phyloP scores from a whole-genome alignment of 2,797 vertebrate genomes.

The Valencia hispanica region DNA sequence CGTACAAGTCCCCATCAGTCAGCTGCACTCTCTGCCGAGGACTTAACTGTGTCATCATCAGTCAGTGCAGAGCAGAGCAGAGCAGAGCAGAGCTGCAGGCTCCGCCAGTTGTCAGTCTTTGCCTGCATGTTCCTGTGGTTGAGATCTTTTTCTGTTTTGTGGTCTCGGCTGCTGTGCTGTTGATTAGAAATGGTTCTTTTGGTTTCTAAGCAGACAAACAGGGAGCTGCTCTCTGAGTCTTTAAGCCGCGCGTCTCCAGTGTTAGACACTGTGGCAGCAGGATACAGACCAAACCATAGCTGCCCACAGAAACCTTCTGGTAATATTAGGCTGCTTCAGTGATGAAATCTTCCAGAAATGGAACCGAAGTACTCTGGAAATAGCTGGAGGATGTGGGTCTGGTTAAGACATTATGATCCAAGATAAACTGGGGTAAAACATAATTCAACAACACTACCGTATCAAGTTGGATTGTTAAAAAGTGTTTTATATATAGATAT shows the following conservation, averaged over 20 bases:
- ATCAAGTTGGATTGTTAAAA: not conserved
- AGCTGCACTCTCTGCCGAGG: not conserved
- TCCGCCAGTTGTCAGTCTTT: constrained; percentile 53
- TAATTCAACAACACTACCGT: constrained; percentile 30
- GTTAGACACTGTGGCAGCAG: constrained; percentile 22
- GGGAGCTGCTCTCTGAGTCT: constrained; percentile 12
- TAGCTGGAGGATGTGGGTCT: constrained; percentile 50
- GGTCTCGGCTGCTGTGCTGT: constrained; percentile 43
- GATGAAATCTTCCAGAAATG: constrained; percentile 31
- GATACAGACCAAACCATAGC: constrained; percentile 21
- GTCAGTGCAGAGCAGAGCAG: constrained; percentile 22
- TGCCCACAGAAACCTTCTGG: constrained; percentile 52
- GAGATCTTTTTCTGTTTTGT: constrained; percentile 48
- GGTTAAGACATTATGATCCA: constrained; percentile 27
- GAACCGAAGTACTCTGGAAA: constrained; percentile 29
- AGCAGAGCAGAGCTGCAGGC: not conserved
- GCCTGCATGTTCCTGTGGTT: constrained; percentile 51
- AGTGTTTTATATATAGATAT: too few species aligned
- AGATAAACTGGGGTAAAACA: constrained; percentile 51
- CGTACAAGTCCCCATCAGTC: constrained; percentile 40
- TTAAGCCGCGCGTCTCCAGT: constrained; percentile 27
- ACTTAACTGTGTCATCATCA: not conserved
- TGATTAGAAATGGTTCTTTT: constrained; percentile 50
- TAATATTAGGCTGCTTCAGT: constrained; percentile 52
- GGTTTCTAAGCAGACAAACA: constrained; percentile 61